Evolutionary conservation across 2,797 vertebrate genomes (phyloP).

Genomic region (Notolabrus celidotus): DNA sequence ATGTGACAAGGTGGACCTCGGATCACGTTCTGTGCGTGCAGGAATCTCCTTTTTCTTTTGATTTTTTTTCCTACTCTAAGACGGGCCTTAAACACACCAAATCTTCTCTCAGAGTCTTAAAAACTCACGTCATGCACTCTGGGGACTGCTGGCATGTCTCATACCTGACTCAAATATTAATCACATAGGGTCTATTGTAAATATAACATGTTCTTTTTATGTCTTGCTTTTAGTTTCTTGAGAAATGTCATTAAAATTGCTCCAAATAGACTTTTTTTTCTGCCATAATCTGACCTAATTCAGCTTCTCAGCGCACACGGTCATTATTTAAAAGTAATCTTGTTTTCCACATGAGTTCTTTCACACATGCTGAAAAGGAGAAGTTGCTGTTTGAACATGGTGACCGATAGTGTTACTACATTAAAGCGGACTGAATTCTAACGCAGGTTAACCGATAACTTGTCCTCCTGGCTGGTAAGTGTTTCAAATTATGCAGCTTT

Average conservation of each 20-base stretch:
- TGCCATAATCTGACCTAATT: background rate
- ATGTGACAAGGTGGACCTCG: conserved; percentile 62
- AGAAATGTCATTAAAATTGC: no score
- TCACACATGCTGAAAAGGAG: background rate
- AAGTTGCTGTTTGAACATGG: background rate
- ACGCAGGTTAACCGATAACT: conserved; percentile 65
- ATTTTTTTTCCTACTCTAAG: conserved; percentile 8
- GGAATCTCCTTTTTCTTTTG: conserved; percentile 17
- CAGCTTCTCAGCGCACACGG: background rate
- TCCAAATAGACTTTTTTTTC: background rate
- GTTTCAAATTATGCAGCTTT: conserved; percentile 42
- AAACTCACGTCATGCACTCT: conserved; percentile 19
- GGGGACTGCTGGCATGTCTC: conserved; percentile 7
- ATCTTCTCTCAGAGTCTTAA: conserved; percentile 5
- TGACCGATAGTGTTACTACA: background rate
- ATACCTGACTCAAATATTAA: conserved; percentile 12
- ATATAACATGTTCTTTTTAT: no score
- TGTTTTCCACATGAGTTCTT: conserved; percentile 6
- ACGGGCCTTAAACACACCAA: conserved; percentile 27
- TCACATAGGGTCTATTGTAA: background rate
- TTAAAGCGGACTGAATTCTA: background rate
- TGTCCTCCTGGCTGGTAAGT: conserved; percentile 1
- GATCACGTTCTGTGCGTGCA: conserved; percentile 50
- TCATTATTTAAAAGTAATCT: background rate
- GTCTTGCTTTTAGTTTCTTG: no score